phyloP scores from a whole-genome alignment of 2,888 invertebrate genomes.

The Scrobipalpa atriplicella region DNA sequence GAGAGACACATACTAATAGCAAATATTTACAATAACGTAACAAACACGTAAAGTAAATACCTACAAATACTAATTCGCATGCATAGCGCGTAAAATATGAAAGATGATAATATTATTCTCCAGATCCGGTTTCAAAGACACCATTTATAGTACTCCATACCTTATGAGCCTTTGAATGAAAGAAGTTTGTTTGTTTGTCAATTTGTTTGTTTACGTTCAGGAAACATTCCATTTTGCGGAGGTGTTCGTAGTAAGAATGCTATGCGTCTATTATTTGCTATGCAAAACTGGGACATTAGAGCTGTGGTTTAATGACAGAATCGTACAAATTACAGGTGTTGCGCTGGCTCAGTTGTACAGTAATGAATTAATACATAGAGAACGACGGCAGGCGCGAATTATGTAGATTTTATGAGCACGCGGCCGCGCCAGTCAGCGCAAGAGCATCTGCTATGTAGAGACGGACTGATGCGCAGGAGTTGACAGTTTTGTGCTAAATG shows the following conservation, averaged over 20 bases:
- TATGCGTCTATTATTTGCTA: constrained; percentile 73
- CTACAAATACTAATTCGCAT: background rate
- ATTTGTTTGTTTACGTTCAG: constrained; percentile 28
- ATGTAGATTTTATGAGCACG: constrained; percentile 58
- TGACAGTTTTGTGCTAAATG: background rate
- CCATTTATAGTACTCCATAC: background rate
- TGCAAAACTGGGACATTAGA: constrained; percentile 68
- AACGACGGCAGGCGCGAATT: constrained; percentile 55
- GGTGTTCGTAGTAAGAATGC: constrained; percentile 31
- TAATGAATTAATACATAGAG: constrained; percentile 63
- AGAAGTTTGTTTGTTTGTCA: constrained; percentile 16
- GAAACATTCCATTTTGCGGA: constrained; percentile 40
- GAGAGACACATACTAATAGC: no score
- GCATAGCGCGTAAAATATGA: constrained; percentile 4
- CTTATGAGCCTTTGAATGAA: background rate
- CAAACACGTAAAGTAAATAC: background rate
- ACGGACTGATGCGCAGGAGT: background rate
- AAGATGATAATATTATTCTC: constrained; percentile 12
- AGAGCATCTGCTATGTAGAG: background rate
- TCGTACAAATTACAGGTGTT: constrained; percentile 65
- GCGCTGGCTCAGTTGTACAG: constrained; percentile 58
- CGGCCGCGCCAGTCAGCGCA: constrained; percentile 31
- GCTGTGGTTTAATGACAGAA: constrained; percentile 64
- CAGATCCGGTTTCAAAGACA: constrained; percentile 1
- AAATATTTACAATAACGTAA: background rate